A percentile compares a stretch with the other conserved stretches of the same genome.
These are phyloP conservation scores for Streptopelia turtur DNA, from an alignment of 2,797 vertebrate species.

Conservation along the genomic window DNA sequence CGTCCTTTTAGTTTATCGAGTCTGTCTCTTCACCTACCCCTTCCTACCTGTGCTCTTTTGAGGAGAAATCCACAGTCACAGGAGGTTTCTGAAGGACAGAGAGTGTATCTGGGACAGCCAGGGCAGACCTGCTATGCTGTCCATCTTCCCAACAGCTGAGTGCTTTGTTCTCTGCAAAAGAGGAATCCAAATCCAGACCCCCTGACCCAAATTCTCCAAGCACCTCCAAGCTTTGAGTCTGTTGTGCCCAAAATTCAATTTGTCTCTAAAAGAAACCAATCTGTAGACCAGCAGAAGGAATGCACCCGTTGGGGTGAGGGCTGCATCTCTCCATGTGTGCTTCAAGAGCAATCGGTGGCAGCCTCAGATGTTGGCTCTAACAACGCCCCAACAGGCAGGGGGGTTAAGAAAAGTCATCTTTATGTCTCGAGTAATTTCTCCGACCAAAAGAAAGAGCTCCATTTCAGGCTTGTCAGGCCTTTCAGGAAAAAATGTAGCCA, in stretches of 20 bases:
- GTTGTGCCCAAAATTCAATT: neutral
- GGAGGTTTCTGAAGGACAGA: neutral
- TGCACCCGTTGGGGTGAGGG: neutral
- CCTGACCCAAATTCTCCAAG: neutral
- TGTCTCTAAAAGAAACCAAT: neutral
- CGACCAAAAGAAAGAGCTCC: neutral
- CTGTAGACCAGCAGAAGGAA: neutral
- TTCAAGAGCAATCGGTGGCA: neutral
- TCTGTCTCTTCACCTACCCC: neutral
- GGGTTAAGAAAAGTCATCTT: neutral
- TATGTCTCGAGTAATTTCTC: neutral
- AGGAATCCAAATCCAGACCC: neutral
- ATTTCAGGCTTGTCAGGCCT: neutral
- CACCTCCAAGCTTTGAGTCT: neutral
- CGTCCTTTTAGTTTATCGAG: neutral
- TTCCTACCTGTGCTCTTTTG: neutral
- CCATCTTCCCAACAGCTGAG: neutral
- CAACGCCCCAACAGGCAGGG: accelerated
- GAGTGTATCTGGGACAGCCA: neutral
- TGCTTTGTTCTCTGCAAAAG: neutral
- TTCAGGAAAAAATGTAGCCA: neutral
- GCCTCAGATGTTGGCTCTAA: neutral
- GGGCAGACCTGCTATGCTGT: neutral
- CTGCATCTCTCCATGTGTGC: neutral
- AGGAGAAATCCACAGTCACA: neutral